A percentile compares a stretch with the other conserved stretches of the same genome.
phyloP scores from a whole-genome alignment of 2,797 vertebrate species.

The Botia almorhae region DNA sequence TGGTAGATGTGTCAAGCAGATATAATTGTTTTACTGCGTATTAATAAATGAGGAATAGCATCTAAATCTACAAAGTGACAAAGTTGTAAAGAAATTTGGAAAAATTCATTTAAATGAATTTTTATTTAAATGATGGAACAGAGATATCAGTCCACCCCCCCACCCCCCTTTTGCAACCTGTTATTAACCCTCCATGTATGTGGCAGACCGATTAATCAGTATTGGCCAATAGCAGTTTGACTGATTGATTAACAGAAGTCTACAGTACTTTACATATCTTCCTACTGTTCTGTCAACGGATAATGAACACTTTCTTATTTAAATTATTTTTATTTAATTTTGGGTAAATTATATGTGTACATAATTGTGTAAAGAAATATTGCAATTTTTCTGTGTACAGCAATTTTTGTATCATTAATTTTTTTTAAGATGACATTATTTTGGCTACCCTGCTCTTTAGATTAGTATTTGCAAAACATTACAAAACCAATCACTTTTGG shows the following conservation, averaged over 20 bases:
- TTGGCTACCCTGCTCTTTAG: background rate
- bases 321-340: no score
- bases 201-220: background rate
- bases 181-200: background rate
- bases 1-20: constrained; percentile 67
- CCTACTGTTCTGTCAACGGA: no score
- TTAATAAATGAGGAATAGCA: constrained; percentile 57
- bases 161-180: background rate
- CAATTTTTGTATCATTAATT: no score
- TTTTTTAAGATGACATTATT: no score
- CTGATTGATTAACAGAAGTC: background rate
- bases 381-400: no score
- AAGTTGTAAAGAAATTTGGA: no score
- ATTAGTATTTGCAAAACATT: background rate
- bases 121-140: background rate
- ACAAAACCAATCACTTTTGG: constrained; percentile 3
- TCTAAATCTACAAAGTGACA: constrained; percentile 77
- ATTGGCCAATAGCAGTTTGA: background rate
- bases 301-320: no score
- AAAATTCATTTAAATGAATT: constrained; percentile 31
- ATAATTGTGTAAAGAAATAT: no score
- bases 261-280: no score
- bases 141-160: background rate
- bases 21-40: background rate
- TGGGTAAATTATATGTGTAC: background rate